Conservation (phyloP, 1,140 invertebrate genomes). For the Nomia melanderi region DNA sequence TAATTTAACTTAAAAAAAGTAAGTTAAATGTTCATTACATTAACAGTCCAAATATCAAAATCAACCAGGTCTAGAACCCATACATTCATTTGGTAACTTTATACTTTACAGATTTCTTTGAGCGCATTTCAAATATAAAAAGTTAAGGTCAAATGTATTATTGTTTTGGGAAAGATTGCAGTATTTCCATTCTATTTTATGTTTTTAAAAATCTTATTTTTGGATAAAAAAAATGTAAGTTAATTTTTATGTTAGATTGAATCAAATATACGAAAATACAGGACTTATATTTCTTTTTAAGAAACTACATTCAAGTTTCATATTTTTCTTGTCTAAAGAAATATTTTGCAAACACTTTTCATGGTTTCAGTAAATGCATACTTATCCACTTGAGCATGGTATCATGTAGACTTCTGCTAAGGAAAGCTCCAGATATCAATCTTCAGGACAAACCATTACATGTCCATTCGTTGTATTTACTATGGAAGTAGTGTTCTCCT, state of each 20-base stretch:
- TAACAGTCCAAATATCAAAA: conserved; percentile 64
- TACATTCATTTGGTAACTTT: conserved; percentile 54
- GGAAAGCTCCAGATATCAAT: not conserved
- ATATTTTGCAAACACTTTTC: not conserved
- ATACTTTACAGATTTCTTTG: conserved; percentile 20
- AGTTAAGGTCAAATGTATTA: not conserved
- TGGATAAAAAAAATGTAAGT: not conserved
- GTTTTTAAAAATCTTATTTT: not conserved
- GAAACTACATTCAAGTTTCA: not conserved
- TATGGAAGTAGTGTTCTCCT: too few relatives aligned
- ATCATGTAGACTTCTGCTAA: not conserved
- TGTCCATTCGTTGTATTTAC: not conserved
- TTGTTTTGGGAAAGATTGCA: not conserved
- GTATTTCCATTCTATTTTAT: not conserved
- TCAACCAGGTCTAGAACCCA: conserved; percentile 65
- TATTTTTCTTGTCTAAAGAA: not conserved
- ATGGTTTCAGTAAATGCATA: not conserved
- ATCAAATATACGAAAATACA: not conserved
- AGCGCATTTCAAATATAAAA: conserved; percentile 1
- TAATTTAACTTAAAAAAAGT: not conserved
- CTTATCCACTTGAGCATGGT: not conserved
- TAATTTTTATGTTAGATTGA: not conserved
- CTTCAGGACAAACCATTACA: not conserved
- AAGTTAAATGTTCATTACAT: conserved; percentile 54
- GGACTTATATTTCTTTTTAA: not conserved